These are phyloP conservation scores for Platycheirus albimanus DNA, from an alignment of 2,888 invertebrate genomes.

Conservation along the genomic window DNA sequence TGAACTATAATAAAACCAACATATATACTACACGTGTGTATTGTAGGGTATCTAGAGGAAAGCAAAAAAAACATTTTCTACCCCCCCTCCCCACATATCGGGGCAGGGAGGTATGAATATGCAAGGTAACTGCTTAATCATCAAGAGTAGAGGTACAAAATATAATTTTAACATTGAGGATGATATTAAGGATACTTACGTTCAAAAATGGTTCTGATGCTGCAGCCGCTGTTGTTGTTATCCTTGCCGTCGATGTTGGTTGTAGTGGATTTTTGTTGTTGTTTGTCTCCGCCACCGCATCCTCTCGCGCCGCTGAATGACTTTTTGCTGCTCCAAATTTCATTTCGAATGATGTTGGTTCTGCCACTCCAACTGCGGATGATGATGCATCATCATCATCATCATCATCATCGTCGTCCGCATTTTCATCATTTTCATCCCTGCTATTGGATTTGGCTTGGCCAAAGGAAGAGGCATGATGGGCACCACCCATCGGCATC, in stretches of 20 bases:
- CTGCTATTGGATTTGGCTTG: constrained; percentile 77
- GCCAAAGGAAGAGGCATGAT: constrained; percentile 79
- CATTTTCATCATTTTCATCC: constrained; percentile 32
- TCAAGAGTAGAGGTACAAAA: neutral
- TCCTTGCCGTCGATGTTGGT: constrained; percentile 65
- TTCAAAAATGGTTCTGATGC: constrained; percentile 54
- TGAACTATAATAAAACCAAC: too few relatives aligned
- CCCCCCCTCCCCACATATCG: too few relatives aligned
- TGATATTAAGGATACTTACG: constrained; percentile 58
- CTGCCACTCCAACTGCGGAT: constrained; percentile 57
- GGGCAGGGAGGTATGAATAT: neutral
- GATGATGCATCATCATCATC: constrained; percentile 58
- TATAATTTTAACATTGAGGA: constrained; percentile 9
- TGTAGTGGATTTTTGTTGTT: constrained; percentile 63
- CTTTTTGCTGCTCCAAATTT: constrained; percentile 68
- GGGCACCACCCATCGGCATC: constrained; percentile 15
- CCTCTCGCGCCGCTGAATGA: too few relatives aligned
- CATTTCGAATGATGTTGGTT: constrained; percentile 65
- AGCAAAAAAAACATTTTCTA: too few relatives aligned
- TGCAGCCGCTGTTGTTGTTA: constrained; percentile 66
- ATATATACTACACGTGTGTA: too few relatives aligned
- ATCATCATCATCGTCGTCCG: neutral
- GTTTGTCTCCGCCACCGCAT: constrained; percentile 12
- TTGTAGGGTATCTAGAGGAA: too few relatives aligned
- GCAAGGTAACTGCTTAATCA: neutral